phyloP scores from a whole-genome alignment of 2,888 invertebrate genomes.

The Euspilapteryx auroguttella region DNA sequence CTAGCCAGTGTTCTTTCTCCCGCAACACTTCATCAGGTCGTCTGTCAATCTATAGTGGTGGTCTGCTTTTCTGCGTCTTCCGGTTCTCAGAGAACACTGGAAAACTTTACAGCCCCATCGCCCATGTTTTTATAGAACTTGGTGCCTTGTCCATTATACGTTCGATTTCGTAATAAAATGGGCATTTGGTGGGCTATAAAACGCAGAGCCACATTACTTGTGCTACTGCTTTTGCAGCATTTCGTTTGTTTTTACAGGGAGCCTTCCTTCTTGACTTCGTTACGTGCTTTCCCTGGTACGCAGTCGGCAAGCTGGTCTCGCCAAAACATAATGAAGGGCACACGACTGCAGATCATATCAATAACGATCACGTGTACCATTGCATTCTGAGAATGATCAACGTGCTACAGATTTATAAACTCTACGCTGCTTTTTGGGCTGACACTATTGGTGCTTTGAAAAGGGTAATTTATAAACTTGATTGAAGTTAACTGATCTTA shows the following conservation, averaged over 20 bases:
- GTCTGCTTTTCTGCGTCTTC: no score
- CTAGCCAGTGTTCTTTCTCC: no score
- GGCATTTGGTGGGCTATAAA: no score
- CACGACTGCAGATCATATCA: constrained; percentile 3
- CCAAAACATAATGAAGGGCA: constrained; percentile 35
- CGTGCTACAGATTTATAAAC: constrained; percentile 42
- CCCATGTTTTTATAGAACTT: no score
- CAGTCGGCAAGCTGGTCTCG: constrained; percentile 24
- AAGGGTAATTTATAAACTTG: constrained; percentile 20
- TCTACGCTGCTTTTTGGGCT: constrained; percentile 39
- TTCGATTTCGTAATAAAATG: no score
- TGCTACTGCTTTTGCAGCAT: no score
- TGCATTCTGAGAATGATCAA: constrained; percentile 37
- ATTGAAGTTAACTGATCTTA: constrained; percentile 5
- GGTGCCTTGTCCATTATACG: no score
- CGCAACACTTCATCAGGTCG: no score
- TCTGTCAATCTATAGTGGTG: no score
- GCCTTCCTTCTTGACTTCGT: constrained; percentile 41
- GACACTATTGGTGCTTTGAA: constrained; percentile 41
- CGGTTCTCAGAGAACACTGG: no score
- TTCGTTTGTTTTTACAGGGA: constrained; percentile 24
- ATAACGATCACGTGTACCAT: constrained; percentile 29
- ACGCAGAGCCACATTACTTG: no score
- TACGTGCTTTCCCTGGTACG: constrained; percentile 51
- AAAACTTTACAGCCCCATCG: no score